A percentile compares a stretch with the other conserved stretches of the same genome.
Conservation (phyloP, 2,113 vertebrate genomes). For the Rhinolophus sinicus region DNA sequence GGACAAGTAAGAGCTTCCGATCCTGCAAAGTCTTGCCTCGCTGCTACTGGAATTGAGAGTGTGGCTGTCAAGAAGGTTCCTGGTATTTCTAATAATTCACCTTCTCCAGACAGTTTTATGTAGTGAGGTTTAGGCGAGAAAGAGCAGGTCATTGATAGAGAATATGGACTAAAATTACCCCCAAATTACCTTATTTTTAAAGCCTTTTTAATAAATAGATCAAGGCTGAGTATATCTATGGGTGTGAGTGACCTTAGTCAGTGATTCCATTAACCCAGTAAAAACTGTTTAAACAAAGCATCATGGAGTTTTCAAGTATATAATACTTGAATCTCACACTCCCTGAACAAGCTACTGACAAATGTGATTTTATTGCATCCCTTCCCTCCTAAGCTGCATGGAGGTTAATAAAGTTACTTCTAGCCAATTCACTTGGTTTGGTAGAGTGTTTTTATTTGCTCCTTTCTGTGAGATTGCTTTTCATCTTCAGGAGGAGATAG, state of each 20-base stretch:
- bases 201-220: neutral
- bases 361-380: slow-evolving; percentile 4
- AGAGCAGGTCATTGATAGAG: slow-evolving; percentile 2
- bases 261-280: neutral
- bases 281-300: neutral
- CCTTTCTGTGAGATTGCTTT: slow-evolving; percentile 21
- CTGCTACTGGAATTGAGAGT: neutral
- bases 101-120: neutral
- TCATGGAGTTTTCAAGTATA: neutral
- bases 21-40: neutral
- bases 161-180: neutral
- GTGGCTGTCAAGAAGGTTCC: neutral
- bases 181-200: neutral
- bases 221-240: neutral
- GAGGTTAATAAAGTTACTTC: slow-evolving; percentile 52
- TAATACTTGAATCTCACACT: neutral
- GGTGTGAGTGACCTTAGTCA: neutral
- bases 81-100: slow-evolving; percentile 10
- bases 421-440: neutral
- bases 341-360: slow-evolving; percentile 36
- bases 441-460: slow-evolving; percentile 44
- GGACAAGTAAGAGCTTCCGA: neutral
- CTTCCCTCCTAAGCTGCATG: neutral
- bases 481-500: neutral
- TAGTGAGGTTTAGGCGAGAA: neutral